Evolutionary conservation across 2,797 vertebrate genomes (phyloP).

Genomic region (Cyprinodon diabolis): DNA sequence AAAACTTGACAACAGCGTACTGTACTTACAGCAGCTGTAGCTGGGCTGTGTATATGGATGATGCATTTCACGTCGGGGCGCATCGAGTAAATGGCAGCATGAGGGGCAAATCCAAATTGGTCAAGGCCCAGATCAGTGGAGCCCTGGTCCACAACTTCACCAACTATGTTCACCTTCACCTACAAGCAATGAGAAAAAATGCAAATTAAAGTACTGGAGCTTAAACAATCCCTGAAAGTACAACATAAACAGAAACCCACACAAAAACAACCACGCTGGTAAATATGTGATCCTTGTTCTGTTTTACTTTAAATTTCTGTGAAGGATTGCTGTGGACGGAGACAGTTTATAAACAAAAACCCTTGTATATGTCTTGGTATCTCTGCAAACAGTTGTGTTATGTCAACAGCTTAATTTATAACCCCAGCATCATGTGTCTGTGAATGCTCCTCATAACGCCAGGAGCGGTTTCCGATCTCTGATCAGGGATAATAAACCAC

Average conservation of each 20-base stretch:
- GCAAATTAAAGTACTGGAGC: not conserved
- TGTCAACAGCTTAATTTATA: not conserved
- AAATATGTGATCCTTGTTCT: not conserved
- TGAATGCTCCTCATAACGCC: not conserved
- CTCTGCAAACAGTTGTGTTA: not conserved
- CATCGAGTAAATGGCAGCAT: conserved; percentile 92
- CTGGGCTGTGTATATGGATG: conserved; percentile 92
- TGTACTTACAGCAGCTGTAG: conserved; percentile 92
- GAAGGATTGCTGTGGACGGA: not conserved
- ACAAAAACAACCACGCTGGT: not conserved
- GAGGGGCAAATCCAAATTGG: conserved; percentile 89
- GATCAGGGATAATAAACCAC: not conserved
- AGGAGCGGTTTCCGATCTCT: not conserved
- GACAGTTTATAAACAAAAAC: conserved; percentile 2
- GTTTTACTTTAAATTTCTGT: not conserved
- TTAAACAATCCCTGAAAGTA: not conserved
- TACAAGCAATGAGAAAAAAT: conserved; percentile 51
- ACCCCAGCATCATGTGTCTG: not conserved
- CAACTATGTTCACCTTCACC: conserved; percentile 96
- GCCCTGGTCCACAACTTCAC: conserved; percentile 93
- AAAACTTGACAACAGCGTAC: conserved; percentile 61
- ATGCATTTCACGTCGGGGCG: conserved; percentile 94
- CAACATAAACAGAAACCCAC: not conserved
- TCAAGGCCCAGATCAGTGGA: conserved; percentile 88
- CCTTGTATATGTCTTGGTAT: not conserved